Conservation (phyloP, 2,888 invertebrate genomes). For the Hofmannophila pseudospretella region DNA sequence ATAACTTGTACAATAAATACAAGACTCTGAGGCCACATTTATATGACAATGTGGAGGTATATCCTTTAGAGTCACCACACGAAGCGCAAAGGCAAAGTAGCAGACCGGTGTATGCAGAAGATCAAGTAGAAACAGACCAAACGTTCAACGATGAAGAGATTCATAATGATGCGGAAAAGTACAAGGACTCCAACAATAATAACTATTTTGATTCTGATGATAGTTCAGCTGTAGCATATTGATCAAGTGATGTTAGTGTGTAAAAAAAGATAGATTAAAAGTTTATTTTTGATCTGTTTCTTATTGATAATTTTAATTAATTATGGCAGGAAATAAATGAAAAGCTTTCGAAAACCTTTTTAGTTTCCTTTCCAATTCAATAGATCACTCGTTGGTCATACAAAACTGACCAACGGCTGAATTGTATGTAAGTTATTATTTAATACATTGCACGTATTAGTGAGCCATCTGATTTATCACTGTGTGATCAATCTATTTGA, state of each 20-base stretch:
- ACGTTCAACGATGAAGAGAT: slow-evolving; percentile 42
- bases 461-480: too few relatives aligned
- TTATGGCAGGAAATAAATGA: too few relatives aligned
- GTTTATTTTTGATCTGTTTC: too few relatives aligned
- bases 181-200: slow-evolving; percentile 48
- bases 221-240: slow-evolving; percentile 47
- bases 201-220: slow-evolving; percentile 45
- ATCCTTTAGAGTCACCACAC: slow-evolving; percentile 29
- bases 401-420: too few relatives aligned
- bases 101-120: slow-evolving; percentile 28
- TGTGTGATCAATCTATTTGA: too few relatives aligned
- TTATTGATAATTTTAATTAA: too few relatives aligned
- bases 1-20: slow-evolving; percentile 35
- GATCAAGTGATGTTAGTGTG: slow-evolving; percentile 4
- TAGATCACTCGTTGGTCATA: too few relatives aligned
- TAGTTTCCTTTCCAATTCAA: too few relatives aligned
- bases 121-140: slow-evolving; percentile 32
- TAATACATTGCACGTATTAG: too few relatives aligned
- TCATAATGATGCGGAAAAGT: slow-evolving; percentile 27
- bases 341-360: too few relatives aligned
- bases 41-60: slow-evolving; percentile 32
- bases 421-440: too few relatives aligned
- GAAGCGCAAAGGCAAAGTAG: slow-evolving; percentile 20
- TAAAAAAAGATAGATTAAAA: background rate
- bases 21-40: slow-evolving; percentile 36